Percentiles rank a stretch among this genome's conserved stretches.
These are phyloP conservation scores for Melanostoma mellinum DNA, from an alignment of 2,888 invertebrate genomes.

Conservation along the genomic window DNA sequence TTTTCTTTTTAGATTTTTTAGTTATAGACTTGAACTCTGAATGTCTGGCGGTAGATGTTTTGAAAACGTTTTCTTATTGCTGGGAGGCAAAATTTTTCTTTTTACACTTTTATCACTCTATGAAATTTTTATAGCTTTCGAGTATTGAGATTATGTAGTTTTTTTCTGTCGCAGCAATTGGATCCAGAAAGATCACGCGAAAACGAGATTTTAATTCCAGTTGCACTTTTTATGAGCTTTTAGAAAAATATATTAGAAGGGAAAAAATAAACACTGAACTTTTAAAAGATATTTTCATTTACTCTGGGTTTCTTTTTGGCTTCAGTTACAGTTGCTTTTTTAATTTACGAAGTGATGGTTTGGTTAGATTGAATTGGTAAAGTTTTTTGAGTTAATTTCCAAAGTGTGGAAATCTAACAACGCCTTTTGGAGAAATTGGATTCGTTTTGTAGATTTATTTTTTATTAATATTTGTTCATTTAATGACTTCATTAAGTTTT, in stretches of 20 bases:
- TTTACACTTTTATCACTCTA: conserved; percentile 60
- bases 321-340: conserved; percentile 70
- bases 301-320: conserved; percentile 61
- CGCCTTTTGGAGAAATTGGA: conserved; percentile 68
- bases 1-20: conserved; percentile 39
- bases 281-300: conserved; percentile 45
- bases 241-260: conserved; percentile 41
- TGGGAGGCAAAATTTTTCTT: conserved; percentile 31
- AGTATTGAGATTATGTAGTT: conserved; percentile 59
- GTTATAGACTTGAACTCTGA: conserved; percentile 48
- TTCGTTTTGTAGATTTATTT: conserved; percentile 77
- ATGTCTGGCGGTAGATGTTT: conserved; percentile 61
- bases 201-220: conserved; percentile 49
- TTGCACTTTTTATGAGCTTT: conserved; percentile 41
- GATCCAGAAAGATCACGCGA: conserved; percentile 44
- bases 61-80: conserved; percentile 25
- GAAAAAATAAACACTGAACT: conserved; percentile 57
- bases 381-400: conserved; percentile 64
- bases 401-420: conserved; percentile 60
- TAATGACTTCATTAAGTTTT: conserved; percentile 78
- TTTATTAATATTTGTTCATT: conserved; percentile 71
- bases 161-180: conserved; percentile 44
- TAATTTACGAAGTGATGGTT: conserved; percentile 65
- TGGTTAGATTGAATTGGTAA: conserved; percentile 66
- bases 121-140: conserved; percentile 49